A percentile compares a stretch with the other conserved stretches of the same genome.
Evolutionary conservation across 1,140 invertebrate genomes (phyloP).

Genomic region (Zophobas morio): DNA sequence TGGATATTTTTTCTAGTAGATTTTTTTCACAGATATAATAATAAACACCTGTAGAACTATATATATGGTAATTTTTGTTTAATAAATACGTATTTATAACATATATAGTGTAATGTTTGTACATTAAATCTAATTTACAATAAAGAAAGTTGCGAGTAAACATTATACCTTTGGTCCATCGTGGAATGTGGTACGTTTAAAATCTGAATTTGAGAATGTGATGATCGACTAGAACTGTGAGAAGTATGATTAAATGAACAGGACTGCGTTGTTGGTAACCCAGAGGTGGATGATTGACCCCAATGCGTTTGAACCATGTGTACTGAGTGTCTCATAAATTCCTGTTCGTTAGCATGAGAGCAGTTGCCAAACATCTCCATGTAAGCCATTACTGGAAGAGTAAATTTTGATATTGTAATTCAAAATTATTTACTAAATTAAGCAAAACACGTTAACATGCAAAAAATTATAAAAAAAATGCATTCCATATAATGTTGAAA

Average conservation of each 20-base stretch:
- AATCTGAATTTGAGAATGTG: conserved; percentile 61
- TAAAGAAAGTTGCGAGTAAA: no score
- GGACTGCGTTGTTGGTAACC: conserved; percentile 72
- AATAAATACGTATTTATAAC: no score
- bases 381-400: conserved; percentile 90
- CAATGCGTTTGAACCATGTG: conserved; percentile 79
- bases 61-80: no score
- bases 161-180: conserved; percentile 51
- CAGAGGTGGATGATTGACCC: conserved; percentile 69
- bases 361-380: conserved; percentile 96
- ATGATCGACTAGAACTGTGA: conserved; percentile 63
- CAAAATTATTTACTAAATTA: neutral
- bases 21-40: no score
- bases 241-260: conserved; percentile 71
- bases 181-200: conserved; percentile 66
- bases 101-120: no score
- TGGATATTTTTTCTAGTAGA: no score
- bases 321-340: conserved; percentile 87
- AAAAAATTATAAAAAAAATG: neutral
- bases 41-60: no score
- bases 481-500: no score
- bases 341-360: conserved; percentile 80
- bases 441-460: neutral
- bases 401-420: neutral
- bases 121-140: no score